Evolutionary conservation across 2,888 invertebrate species (phyloP).

Genomic region (Brachypalpus laphriformis): DNA sequence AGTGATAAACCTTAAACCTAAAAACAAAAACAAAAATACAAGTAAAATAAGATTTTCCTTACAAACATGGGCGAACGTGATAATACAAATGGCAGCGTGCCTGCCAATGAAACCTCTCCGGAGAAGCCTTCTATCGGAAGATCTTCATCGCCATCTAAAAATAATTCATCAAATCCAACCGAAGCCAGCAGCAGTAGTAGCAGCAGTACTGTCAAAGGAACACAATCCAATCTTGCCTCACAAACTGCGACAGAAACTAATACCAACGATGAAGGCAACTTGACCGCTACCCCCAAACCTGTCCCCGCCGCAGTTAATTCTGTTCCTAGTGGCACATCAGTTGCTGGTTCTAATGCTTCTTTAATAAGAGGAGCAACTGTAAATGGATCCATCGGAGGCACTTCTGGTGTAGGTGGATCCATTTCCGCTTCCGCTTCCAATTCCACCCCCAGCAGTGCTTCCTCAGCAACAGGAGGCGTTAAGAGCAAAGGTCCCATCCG

Average conservation of each 20-base stretch:
- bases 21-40: background rate
- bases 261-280: conserved; percentile 1
- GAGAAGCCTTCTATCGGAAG: conserved; percentile 40
- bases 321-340: background rate
- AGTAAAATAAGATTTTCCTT: background rate
- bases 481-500: conserved; percentile 88
- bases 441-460: background rate
- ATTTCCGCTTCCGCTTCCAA: background rate
- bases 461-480: conserved; percentile 3
- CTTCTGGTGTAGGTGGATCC: conserved; percentile 13
- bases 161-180: background rate
- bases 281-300: conserved; percentile 22
- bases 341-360: conserved; percentile 36
- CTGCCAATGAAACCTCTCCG: conserved; percentile 24
- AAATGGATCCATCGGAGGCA: conserved; percentile 67
- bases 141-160: conserved; percentile 40
- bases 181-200: conserved; percentile 4
- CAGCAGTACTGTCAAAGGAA: conserved; percentile 10
- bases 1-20: background rate
- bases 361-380: conserved; percentile 50
- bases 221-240: conserved; percentile 11
- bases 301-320: background rate
- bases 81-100: conserved; percentile 30
- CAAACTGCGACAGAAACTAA: conserved; percentile 9
- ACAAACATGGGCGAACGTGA: conserved; percentile 62